A percentile compares a stretch with the other conserved stretches of the same genome.
Conservation (phyloP, 2,888 invertebrate species). For the Caenorhabditis sulstoni region DNA sequence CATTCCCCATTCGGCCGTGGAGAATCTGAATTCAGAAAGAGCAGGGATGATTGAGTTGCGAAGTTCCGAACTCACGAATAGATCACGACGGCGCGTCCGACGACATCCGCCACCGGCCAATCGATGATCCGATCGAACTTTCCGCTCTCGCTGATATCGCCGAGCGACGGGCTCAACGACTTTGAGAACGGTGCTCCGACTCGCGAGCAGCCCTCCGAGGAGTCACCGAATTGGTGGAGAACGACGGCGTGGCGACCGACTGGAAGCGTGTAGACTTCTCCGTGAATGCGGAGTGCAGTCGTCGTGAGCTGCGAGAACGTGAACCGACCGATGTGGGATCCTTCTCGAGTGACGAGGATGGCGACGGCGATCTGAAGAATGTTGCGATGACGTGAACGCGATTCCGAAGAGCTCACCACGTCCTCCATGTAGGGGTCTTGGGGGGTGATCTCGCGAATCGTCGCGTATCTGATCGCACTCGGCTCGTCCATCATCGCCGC, state of each 20-base stretch:
- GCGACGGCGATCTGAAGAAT: conserved; percentile 64
- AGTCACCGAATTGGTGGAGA: conserved; percentile 69
- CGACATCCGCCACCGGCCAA: conserved; percentile 66
- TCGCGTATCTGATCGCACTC: conserved; percentile 29
- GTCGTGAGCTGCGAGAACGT: conserved; percentile 61
- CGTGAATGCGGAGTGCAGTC: conserved; percentile 62
- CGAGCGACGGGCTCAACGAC: conserved; percentile 53
- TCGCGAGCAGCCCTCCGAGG: conserved; percentile 61
- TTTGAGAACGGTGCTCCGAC: conserved; percentile 64
- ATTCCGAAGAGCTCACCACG: conserved; percentile 14
- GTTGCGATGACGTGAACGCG: neutral
- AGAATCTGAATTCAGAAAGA: conserved; percentile 57
- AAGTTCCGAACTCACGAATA: conserved; percentile 58
- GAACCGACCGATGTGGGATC: conserved; percentile 57
- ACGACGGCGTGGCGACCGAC: conserved; percentile 67
- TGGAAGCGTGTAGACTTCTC: conserved; percentile 56
- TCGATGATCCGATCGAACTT: conserved; percentile 64
- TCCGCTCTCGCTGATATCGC: conserved; percentile 57
- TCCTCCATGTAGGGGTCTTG: conserved; percentile 50
- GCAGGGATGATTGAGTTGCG: neutral
- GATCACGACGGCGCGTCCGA: conserved; percentile 66
- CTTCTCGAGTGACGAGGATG: conserved; percentile 49
- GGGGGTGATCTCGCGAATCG: conserved; percentile 57
- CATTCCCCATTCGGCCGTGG: conserved; percentile 60
- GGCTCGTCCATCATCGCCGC: conserved; percentile 60